Base-by-base conservation (phyloP, 2,113 vertebrate genomes). In the Numida meleagris region DNA sequence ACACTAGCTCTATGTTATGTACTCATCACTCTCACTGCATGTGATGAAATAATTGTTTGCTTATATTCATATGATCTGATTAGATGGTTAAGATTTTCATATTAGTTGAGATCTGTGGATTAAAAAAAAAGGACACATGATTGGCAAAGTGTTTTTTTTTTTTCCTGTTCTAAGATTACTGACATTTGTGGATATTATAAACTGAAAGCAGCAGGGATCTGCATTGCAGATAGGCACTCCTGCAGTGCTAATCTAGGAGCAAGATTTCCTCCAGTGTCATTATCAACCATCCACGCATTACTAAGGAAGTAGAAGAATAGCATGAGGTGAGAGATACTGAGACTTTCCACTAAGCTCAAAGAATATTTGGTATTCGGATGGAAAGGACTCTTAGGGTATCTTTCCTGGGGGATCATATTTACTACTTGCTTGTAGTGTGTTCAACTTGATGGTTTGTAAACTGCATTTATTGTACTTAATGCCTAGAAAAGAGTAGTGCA, bases 141-240 rank as follows among this genome's bases (percentile, higher is more conserved):
- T 11, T 40, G 42, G 12, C 24, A 46, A 86, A 74, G 5, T 3
- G 2, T 12, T 5, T 2, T 1, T 7, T 5, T 23, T 48, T 31
- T 27, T 6, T 16, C 27, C 4, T 25, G 7, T 57, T 71, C 40
- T 78, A 50, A 86, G 75, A 92, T 82, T 85, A 87, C 88, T 94
- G 96, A 83, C 31, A 20, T 91, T 89, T 93, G 76, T 90, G 71
- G 50, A 80, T 79, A 75, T 80, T 77, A 91, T 21, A 8, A 66
- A 53, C 51, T 66, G 85, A 91, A 93, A 95, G 72, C 94, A 89
- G 89, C 80, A 91, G 95, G 91, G 79, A 94, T 93, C 92, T 95
- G 94, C 94, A 96, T 94, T 96, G 94, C 93, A 96, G 95, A 94
- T 77, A 96, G 82, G 88, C 75, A 38, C 62, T 94, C 86, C 91